Conservation (phyloP, 2,797 vertebrate species). For the Chelidonichthys spinosus region DNA sequence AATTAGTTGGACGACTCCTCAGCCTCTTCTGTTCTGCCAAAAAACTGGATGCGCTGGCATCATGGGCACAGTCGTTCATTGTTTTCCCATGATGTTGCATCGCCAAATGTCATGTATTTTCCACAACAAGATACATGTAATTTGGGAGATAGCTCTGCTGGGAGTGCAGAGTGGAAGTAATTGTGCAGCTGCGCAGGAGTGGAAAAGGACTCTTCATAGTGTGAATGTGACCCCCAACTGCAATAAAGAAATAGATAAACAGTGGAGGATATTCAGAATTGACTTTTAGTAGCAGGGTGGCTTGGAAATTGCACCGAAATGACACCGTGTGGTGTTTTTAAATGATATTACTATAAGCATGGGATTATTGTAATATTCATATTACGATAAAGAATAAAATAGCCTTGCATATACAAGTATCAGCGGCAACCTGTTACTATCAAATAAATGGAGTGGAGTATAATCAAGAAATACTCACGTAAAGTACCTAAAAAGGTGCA, state of each 20-base stretch:
- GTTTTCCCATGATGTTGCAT: constrained; percentile 63
- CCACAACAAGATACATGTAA: constrained; percentile 76
- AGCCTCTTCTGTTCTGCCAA: constrained; percentile 63
- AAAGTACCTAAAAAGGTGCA: neutral
- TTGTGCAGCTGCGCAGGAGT: constrained; percentile 74
- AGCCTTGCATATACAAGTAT: neutral
- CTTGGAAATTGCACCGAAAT: constrained; percentile 7
- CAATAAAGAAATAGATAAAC: constrained; percentile 49
- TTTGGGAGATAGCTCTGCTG: constrained; percentile 67
- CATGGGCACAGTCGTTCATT: constrained; percentile 51
- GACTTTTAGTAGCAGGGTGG: constrained; percentile 11
- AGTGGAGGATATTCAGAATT: constrained; percentile 36
- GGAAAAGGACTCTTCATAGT: constrained; percentile 56
- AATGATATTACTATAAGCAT: neutral
- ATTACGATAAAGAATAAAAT: neutral
- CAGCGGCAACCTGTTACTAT: neutral
- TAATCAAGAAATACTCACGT: neutral
- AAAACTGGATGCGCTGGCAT: constrained; percentile 60
- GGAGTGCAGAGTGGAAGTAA: constrained; percentile 74
- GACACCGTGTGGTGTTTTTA: neutral
- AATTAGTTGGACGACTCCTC: constrained; percentile 65
- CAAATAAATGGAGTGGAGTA: neutral
- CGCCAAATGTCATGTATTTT: constrained; percentile 72
- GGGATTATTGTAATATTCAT: neutral
- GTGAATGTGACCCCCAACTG: constrained; percentile 51